Evolutionary conservation across 2,113 vertebrate species (phyloP), one percentile per base, ranked within the genome.

Genomic region (Orycteropus afer): DNA sequence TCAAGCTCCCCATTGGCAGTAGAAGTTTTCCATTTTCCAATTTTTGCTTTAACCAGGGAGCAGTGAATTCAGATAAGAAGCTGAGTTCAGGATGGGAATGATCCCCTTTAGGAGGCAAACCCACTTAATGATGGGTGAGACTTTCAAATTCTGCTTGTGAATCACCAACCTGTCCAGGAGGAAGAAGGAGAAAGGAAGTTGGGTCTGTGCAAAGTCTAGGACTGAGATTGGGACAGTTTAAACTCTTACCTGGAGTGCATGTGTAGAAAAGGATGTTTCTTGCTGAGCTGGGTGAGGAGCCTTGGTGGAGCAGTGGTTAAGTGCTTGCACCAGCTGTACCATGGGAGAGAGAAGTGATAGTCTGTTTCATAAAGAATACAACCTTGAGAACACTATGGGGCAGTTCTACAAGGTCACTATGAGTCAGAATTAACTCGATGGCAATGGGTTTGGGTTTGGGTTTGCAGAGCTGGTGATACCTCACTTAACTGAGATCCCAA

Each of bases 11-110:
- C 22, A 51, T 20, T 81, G 80, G 51, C 65, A 91, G 32, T 18
- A 89, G 90, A 79, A 15, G n/a, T 83, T 96, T 79, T 91, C 86
- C 86, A 53, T 80, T 74, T 83, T 90, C 63, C 57, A 83, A 83
- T 79, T 57, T 37, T 86, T 69, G 17, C 77, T 89, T 93, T 82
- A 89, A 94, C 69, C 57, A 89, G 67, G 42, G 51, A 85, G 34
- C n/a, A 29, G 55, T 57, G 34, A 74, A 87, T 92, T 78, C 49
- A 49, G 40, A 45, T 65, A 65, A 91, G 89, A 83, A 59, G 29
- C 59, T 90, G 49, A 27, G 59, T 82, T 42, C 25, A 53, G 22
- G 34, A 42, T 78, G 42, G 20, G 90, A 81, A 77, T 0, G 2
- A 23, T 63, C 0, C 10, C 18, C 37, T 91, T 65, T 14, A 49